Conservation (phyloP, 2,797 vertebrate genomes). For the Poeciliopsis gracilis region DNA sequence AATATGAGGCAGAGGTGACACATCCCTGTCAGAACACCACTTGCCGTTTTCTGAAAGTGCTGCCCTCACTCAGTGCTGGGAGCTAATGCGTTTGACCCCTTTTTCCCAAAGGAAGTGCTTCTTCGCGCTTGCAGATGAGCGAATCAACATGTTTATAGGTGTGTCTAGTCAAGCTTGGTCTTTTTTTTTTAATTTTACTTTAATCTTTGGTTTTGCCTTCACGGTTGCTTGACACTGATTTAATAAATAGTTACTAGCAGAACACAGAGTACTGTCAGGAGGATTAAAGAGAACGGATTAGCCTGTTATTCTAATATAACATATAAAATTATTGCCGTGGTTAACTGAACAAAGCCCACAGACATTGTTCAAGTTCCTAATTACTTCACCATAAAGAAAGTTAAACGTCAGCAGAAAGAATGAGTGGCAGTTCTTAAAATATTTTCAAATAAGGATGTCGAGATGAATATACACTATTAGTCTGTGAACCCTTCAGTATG, state of each 20-base stretch:
- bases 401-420: not conserved
- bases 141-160: constrained; percentile 71
- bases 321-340: not conserved
- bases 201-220: constrained; percentile 44
- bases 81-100: constrained; percentile 76
- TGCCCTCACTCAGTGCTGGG: constrained; percentile 50
- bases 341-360: constrained; percentile 2
- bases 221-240: constrained; percentile 40
- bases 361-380: not conserved
- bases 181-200: constrained; percentile 24
- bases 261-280: constrained; percentile 37
- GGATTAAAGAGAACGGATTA: not conserved
- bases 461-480: constrained; percentile 44
- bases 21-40: constrained; percentile 42
- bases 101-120: constrained; percentile 67
- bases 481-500: constrained; percentile 44
- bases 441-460: constrained; percentile 40
- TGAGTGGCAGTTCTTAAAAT: constrained; percentile 38
- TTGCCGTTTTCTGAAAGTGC: constrained; percentile 47
- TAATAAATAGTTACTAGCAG: constrained; percentile 50
- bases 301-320: constrained; percentile 4
- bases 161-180: constrained; percentile 37
- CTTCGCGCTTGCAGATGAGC: constrained; percentile 55
- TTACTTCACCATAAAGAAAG: not conserved
- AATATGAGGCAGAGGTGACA: constrained; percentile 40